Evolutionary conservation across 2,113 vertebrate genomes (phyloP).

Genomic region (Thalassarche chlororhynchos): DNA sequence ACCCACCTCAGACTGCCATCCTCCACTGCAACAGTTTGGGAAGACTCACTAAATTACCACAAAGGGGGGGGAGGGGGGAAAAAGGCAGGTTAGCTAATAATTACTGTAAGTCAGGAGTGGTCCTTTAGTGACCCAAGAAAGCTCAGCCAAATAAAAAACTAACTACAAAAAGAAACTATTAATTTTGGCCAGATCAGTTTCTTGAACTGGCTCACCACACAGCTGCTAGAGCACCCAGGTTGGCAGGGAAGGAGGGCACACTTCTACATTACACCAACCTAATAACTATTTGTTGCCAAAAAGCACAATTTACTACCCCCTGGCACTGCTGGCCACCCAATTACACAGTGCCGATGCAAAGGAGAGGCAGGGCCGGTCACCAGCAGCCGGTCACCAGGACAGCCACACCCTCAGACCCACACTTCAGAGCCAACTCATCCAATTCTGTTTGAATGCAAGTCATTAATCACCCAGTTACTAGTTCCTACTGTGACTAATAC

Average conservation of each 20-base stretch:
- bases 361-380: not conserved
- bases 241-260: not conserved
- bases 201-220: not conserved
- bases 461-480: not conserved
- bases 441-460: not conserved
- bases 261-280: not conserved
- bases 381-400: accelerated
- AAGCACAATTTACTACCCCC: not conserved
- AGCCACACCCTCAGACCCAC: not conserved
- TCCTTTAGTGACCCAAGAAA: not conserved
- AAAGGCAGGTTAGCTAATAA: not conserved
- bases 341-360: accelerated
- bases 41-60: not conserved
- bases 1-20: not conserved
- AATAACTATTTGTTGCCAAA: not conserved
- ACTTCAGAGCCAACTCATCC: not conserved
- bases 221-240: not conserved
- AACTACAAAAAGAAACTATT: not conserved
- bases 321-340: not conserved
- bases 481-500: not conserved
- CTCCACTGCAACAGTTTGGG: not conserved
- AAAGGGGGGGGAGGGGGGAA: too few species aligned
- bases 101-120: not conserved
- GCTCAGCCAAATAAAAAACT: not conserved
- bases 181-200: not conserved